Base-by-base conservation (phyloP, 2,797 vertebrate genomes). In the Rhincodon typus region DNA sequence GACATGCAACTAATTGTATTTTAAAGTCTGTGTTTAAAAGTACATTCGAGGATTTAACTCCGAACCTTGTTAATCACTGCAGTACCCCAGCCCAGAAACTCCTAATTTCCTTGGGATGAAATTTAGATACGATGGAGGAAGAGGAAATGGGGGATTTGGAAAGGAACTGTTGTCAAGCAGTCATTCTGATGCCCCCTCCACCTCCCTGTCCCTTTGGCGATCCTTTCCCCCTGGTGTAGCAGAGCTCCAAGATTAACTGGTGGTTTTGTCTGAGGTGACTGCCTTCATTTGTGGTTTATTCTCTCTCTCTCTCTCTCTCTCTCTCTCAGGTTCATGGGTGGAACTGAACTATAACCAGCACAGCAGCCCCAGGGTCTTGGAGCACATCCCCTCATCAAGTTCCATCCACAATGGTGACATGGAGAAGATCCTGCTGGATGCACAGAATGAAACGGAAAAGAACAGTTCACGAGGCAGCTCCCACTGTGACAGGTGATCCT, bases 381-480 rank as follows among this genome's bases (percentile, higher is more conserved):
- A 96, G 23, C 88, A 79, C 5, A 62, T 95, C 1, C 96, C 96
- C 34, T 70, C 95, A 1, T 96, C 95, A 23, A 57, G 74, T 74
- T 95, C 94, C 46, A 69, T 87, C 38, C 95, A 96, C 69, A 21
- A 95, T 50, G 74, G 95, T 3, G 87, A 86, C 91, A 87, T 96
- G 96, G 96, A 96, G 69, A 84, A 53, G 62, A 95, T 96, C 95
- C 96, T 96, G 34, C 88, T 94, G 46, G 96, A 96, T 13, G 96
- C 96, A 6, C 96, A 96, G 95, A 74, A 95, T 57, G 96, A 96
- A 66, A 17, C 95, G 21, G 96, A 62, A 34, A 66, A 96, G 42
- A 91, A n/a, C 95, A 95, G 72, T 57, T 87, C 57, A 50, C 19
- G 90, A 13, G 90, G 42, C 25, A 72, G 94, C 94, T 95, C 94